These are phyloP conservation scores for Amblyopsis rosae DNA, from an alignment of 2,113 vertebrate species.

Conservation along the genomic window DNA sequence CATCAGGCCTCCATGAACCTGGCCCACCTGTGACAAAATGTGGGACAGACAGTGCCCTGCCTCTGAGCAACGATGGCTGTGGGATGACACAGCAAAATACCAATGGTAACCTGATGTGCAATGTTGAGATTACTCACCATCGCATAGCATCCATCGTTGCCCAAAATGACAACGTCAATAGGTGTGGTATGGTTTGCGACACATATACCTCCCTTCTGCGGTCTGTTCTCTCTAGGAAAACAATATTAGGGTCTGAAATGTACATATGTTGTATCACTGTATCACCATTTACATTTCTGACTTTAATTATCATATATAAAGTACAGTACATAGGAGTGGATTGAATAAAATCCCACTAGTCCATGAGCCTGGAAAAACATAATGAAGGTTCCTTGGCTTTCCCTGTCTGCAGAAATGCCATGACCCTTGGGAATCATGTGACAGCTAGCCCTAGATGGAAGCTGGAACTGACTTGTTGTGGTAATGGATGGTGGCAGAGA, in stretches of 20 bases:
- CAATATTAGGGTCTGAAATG: background rate
- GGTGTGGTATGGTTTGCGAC: conserved; percentile 97
- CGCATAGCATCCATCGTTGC: conserved; percentile 93
- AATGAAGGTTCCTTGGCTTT: background rate
- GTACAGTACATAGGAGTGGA: too few relatives aligned
- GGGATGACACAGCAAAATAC: background rate
- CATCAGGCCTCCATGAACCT: conserved; percentile 91
- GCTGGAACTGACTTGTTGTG: conserved; percentile 87
- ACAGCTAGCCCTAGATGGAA: background rate
- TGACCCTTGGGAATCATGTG: too few relatives aligned
- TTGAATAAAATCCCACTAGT: background rate
- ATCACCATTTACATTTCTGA: too few relatives aligned
- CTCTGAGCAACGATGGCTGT: background rate
- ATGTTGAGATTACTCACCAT: conserved; percentile 82
- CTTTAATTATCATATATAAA: too few relatives aligned
- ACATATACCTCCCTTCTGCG: conserved; percentile 93
- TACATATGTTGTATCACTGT: background rate
- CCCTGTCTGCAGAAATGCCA: background rate
- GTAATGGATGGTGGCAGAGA: conserved; percentile 89
- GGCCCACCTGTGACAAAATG: conserved; percentile 83
- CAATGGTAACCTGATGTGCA: background rate
- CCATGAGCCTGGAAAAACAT: background rate
- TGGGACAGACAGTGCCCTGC: background rate
- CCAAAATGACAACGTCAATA: conserved; percentile 91
- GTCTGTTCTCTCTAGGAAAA: conserved; percentile 84